These are phyloP conservation scores for Acanthaster planci DNA, from an alignment of 35 echinoderm and acorn worm genomes.

Conservation along the genomic window DNA sequence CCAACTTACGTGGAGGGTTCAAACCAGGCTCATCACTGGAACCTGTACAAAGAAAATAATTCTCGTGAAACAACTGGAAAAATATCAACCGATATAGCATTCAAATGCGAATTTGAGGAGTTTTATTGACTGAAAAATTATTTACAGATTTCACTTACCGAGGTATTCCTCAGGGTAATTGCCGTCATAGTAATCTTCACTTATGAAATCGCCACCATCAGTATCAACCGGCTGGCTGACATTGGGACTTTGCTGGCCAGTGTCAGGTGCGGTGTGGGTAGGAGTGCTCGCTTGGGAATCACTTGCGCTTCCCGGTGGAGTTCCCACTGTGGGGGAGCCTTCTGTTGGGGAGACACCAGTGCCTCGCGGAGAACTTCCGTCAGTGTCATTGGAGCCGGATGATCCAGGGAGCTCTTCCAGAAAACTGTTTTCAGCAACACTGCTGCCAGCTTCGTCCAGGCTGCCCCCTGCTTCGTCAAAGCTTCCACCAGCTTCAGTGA, in stretches of 20 bases:
- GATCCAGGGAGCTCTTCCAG: not conserved
- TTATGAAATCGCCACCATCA: not conserved
- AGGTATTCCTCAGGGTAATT: conserved; percentile 15
- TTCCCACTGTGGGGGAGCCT: not conserved
- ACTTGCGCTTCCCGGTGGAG: not conserved
- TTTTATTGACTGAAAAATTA: too few relatives aligned
- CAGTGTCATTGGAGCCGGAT: not conserved
- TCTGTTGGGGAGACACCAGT: too few relatives aligned
- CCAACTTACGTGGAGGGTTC: conserved; percentile 2
- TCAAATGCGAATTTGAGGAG: too few relatives aligned
- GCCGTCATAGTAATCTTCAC: conserved; percentile 9
- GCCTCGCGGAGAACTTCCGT: too few relatives aligned
- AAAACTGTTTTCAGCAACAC: not conserved
- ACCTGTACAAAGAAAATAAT: not conserved
- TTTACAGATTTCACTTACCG: not conserved
- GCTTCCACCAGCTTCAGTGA: not conserved
- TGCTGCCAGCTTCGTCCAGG: not conserved
- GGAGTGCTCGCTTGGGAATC: not conserved
- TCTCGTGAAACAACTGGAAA: too few relatives aligned
- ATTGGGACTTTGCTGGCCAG: not conserved
- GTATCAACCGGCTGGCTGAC: not conserved
- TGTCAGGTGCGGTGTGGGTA: not conserved
- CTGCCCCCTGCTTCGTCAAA: not conserved
- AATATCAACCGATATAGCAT: too few relatives aligned
- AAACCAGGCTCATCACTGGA: not conserved